Evolutionary conservation across 2,797 vertebrate species (phyloP), one percentile per base, ranked within the genome.

Genomic region (Schizopygopsis pylzovi): DNA sequence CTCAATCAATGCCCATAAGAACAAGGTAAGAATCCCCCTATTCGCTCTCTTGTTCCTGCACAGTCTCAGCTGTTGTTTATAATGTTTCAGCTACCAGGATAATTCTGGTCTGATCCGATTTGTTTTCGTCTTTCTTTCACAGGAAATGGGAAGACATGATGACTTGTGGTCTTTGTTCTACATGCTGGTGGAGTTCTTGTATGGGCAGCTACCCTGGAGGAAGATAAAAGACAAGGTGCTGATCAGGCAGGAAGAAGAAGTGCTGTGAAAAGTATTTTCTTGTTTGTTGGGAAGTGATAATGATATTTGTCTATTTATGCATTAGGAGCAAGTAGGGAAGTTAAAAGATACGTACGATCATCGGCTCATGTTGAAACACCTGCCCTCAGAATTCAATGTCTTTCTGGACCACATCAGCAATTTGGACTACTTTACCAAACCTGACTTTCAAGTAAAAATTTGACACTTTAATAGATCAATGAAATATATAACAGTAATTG

Each of bases 151-250:
- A 85, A 96, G 98, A 49, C 98, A 99, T 78, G 98, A 99, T 86
- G 98, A 99, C 91, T 96, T 99, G 83, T 99, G 98, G 98, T 99
- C 98, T 88, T 95, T 99, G 63, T 99, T 99, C 94, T 99, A 99
- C 94, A 99, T 99, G 98, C 93, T 99, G 93, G 98, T 99, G 87
- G 98, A 99, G 90, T 99, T 99, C 93, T 95, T 98, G 83, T 96
- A 99, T 78, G 98, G 98, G 56, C 98, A 99, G 87, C 89, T 99
- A 90, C 98, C 98, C 6, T 99, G 98, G 98, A 97, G 98, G 91
- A 99, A 99, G 95, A 99, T 99, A 92, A 99, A 99, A 92, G 98
- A 99, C 92, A 99, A 99, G 95, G 98, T 76, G 49, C 33, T 81
- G 20, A 18, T 15, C 2, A 25, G n/a, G 65, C 25, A 79, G 18